Evolutionary conservation across 2,888 invertebrate genomes (phyloP).

Genomic region (Acanthacorydalis orientalis): DNA sequence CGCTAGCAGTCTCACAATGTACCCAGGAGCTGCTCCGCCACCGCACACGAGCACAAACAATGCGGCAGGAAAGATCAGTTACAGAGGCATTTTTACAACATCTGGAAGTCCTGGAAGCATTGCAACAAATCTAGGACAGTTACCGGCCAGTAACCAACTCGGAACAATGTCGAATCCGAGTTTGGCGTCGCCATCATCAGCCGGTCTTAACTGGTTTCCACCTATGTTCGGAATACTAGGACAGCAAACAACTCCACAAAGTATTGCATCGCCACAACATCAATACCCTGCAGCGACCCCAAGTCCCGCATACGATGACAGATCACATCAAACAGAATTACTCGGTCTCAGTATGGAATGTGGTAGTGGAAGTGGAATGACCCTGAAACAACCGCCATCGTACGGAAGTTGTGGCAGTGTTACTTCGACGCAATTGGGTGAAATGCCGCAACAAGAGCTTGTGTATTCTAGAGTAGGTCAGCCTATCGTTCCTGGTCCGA

Average conservation of each 20-base stretch:
- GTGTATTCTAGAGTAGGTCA: constrained; percentile 34
- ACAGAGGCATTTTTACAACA: constrained; percentile 54
- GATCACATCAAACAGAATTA: constrained; percentile 37
- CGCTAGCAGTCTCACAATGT: constrained; percentile 43
- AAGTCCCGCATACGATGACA: constrained; percentile 42
- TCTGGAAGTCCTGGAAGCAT: constrained; percentile 34
- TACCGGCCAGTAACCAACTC: constrained; percentile 25
- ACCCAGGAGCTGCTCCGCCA: constrained; percentile 25
- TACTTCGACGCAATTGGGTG: constrained; percentile 23
- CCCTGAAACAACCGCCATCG: constrained; percentile 45
- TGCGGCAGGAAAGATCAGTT: constrained; percentile 23
- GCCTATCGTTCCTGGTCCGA: constrained; percentile 25
- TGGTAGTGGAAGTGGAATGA: constrained; percentile 24
- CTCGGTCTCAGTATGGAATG: constrained; percentile 44
- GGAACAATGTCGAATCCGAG: constrained; percentile 41
- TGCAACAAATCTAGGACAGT: constrained; percentile 21
- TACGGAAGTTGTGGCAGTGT: constrained; percentile 34
- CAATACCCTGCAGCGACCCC: constrained; percentile 29
- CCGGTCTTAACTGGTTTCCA: constrained; percentile 45
- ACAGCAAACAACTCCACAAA: constrained; percentile 30
- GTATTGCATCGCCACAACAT: constrained; percentile 35
- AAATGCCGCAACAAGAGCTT: constrained; percentile 36
- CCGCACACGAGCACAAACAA: constrained; percentile 14
- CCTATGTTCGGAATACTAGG: constrained; percentile 46
- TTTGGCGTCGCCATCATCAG: constrained; percentile 56